Evolutionary conservation across 1,140 invertebrate genomes (phyloP).

Genomic region (Papilio machaon): DNA sequence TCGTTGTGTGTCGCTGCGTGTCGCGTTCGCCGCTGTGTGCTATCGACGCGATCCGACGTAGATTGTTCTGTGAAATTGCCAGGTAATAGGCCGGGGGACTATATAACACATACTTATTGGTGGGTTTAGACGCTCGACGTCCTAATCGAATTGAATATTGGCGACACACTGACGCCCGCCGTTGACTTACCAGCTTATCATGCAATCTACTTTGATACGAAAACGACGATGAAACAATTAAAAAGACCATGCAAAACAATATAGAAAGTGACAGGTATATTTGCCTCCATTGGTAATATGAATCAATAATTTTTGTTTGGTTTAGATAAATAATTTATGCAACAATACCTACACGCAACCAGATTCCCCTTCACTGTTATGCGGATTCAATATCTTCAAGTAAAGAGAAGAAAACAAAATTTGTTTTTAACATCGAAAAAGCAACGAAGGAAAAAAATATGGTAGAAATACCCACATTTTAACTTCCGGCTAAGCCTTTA

Average conservation of each 20-base stretch:
- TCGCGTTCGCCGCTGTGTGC: constrained; percentile 66
- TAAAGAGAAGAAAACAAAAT: background rate
- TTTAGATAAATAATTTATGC: background rate
- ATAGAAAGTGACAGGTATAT: background rate
- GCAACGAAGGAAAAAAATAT: background rate
- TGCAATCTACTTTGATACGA: constrained; percentile 14
- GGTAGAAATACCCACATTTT: background rate
- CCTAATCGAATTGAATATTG: constrained; percentile 78
- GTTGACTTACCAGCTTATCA: constrained; percentile 53
- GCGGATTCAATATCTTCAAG: background rate
- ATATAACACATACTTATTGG: constrained; percentile 80
- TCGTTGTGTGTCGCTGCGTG: background rate
- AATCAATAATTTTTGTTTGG: background rate
- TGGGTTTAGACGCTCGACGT: constrained; percentile 72
- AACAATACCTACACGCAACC: background rate
- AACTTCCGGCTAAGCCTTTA: background rate
- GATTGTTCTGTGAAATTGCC: constrained; percentile 82
- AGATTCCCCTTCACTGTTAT: background rate
- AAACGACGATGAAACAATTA: constrained; percentile 16
- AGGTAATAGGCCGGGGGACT: constrained; percentile 81
- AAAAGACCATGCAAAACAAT: background rate
- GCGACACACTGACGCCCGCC: constrained; percentile 62
- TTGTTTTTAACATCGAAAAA: background rate
- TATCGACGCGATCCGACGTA: constrained; percentile 71
- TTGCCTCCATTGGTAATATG: background rate